A percentile compares a stretch with the other conserved stretches of the same genome.
These are phyloP conservation scores for Oligia strigilis DNA, from an alignment of 2,888 invertebrate species.

Conservation along the genomic window DNA sequence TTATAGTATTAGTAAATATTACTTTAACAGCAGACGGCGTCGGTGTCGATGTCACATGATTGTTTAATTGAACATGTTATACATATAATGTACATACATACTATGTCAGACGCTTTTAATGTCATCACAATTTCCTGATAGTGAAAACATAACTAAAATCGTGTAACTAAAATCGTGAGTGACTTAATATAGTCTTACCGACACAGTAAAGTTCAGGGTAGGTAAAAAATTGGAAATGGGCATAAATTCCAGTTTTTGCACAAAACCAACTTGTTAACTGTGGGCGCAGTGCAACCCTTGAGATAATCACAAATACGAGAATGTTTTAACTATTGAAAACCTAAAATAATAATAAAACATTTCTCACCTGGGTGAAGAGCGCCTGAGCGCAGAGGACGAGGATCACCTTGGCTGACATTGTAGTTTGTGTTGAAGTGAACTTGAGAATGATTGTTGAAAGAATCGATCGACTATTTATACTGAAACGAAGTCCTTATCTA, in stretches of 20 bases:
- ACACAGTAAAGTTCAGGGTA: too few species aligned
- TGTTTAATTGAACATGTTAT: background rate
- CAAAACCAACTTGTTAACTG: too few species aligned
- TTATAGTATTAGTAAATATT: background rate
- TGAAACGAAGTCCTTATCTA: background rate
- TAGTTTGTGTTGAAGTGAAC: background rate
- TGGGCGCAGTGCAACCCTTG: too few species aligned
- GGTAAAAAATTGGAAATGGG: too few species aligned
- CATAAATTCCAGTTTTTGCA: too few species aligned
- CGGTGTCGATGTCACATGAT: background rate
- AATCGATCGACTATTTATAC: background rate
- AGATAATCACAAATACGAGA: too few species aligned
- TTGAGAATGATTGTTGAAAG: background rate
- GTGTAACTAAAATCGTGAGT: too few species aligned
- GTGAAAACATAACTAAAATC: too few species aligned
- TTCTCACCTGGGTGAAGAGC: slow-evolving; percentile 23
- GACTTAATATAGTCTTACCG: background rate
- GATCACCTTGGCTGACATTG: slow-evolving; percentile 20
- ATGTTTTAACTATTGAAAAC: too few species aligned
- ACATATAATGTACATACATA: too few species aligned
- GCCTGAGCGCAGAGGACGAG: slow-evolving; percentile 29
- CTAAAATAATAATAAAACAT: too few species aligned
- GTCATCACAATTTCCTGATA: background rate
- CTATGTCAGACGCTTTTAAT: background rate
- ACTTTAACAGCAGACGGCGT: background rate